A percentile compares a stretch with the other conserved stretches of the same genome.
Conservation (phyloP, 2,797 vertebrate genomes). For the Thaleichthys pacificus region DNA sequence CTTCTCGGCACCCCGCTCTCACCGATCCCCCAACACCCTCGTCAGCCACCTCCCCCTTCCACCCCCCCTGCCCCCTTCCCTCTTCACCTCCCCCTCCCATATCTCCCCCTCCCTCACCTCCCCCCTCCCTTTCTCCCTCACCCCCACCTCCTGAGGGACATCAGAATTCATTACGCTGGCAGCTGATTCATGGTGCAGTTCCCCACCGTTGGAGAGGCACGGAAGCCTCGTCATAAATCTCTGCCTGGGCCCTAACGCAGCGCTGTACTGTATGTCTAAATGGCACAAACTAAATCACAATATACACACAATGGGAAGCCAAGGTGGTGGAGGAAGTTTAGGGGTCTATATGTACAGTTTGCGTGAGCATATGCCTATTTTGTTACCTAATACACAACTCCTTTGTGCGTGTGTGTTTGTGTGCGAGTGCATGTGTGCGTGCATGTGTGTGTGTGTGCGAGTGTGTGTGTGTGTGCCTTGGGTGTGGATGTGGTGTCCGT, state of each 20-base stretch:
- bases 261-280: background rate
- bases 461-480: too few relatives aligned
- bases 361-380: background rate
- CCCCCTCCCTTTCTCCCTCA: conserved; percentile 21
- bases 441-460: background rate
- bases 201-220: too few relatives aligned
- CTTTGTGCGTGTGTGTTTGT: background rate
- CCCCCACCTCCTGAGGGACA: conserved; percentile 50
- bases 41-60: conserved; percentile 26
- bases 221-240: conserved; percentile 54
- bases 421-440: background rate
- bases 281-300: background rate
- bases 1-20: background rate
- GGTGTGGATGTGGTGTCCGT: too few relatives aligned
- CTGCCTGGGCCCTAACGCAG: conserved; percentile 20
- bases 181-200: conserved; percentile 65
- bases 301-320: background rate
- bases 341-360: conserved; percentile 7
- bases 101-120: too few relatives aligned
- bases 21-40: background rate
- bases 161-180: conserved; percentile 68
- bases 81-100: too few relatives aligned
- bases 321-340: background rate
- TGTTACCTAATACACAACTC: too few relatives aligned
- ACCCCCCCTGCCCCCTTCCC: conserved; percentile 34